phyloP scores from a whole-genome alignment of 2,113 vertebrate species.

The Phaethon lepturus region DNA sequence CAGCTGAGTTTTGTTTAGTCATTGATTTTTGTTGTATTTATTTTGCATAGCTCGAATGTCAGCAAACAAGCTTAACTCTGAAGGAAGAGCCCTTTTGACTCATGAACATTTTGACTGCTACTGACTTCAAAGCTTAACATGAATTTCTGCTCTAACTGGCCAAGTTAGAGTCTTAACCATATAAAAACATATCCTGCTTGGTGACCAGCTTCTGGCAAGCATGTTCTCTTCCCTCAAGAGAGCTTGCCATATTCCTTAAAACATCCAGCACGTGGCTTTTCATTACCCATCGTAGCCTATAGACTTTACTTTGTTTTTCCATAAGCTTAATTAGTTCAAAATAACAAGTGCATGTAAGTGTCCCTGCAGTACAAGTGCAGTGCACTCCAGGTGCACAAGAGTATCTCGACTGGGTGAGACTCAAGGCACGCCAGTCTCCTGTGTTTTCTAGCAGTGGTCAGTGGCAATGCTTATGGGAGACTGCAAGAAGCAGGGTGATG shows the following conservation, averaged over 20 bases:
- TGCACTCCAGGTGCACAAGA: neutral
- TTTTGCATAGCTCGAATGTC: neutral
- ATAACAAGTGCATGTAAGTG: neutral
- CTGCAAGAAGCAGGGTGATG: neutral
- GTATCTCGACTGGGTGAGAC: fast-evolving
- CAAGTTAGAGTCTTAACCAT: neutral
- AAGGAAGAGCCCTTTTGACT: neutral
- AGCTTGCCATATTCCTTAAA: neutral
- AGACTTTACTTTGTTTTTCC: neutral
- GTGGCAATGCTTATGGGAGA: neutral
- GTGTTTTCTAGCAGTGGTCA: neutral
- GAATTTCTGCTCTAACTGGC: neutral
- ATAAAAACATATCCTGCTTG: neutral
- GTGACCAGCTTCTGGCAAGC: neutral
- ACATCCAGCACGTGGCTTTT: neutral
- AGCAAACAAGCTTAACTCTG: neutral
- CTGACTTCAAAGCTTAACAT: neutral
- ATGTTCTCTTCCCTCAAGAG: neutral
- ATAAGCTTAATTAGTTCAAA: neutral
- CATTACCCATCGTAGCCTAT: neutral
- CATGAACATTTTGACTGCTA: neutral
- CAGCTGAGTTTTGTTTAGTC: neutral
- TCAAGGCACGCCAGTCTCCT: too few relatives aligned
- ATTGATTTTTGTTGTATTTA: neutral
- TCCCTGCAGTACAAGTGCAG: neutral